Conservation (phyloP, 2,888 invertebrate species). For the Escarpia spicata region DNA sequence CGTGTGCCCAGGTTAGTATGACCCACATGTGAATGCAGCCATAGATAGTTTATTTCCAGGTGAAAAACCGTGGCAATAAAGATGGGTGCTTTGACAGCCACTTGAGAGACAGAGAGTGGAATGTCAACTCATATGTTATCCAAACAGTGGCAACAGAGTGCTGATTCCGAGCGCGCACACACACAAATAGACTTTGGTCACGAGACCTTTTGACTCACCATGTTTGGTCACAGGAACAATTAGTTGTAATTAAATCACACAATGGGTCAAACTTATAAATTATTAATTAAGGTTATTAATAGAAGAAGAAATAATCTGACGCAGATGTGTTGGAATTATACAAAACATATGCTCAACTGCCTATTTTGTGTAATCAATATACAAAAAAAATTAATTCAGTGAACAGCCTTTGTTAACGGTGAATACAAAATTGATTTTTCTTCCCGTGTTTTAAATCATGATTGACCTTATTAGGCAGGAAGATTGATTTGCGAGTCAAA, state of each 20-base stretch:
- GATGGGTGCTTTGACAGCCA: not conserved
- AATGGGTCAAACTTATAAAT: no score
- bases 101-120: not conserved
- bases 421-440: not conserved
- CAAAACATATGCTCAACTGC: no score
- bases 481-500: not conserved
- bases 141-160: not conserved
- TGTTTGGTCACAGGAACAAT: not conserved
- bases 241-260: not conserved
- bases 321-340: not conserved
- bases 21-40: not conserved
- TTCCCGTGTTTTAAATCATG: not conserved
- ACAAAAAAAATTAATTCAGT: not conserved
- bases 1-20: not conserved
- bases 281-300: no score
- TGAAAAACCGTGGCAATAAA: not conserved
- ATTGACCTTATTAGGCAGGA: not conserved
- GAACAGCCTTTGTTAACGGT: not conserved
- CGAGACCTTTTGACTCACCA: not conserved
- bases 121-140: not conserved
- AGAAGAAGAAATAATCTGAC: not conserved
- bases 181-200: not conserved
- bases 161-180: not conserved
- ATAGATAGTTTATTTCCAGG: not conserved
- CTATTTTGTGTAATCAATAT: not conserved